Conservation (phyloP, 2,888 invertebrate species). For the Agrenia bidenticulata region DNA sequence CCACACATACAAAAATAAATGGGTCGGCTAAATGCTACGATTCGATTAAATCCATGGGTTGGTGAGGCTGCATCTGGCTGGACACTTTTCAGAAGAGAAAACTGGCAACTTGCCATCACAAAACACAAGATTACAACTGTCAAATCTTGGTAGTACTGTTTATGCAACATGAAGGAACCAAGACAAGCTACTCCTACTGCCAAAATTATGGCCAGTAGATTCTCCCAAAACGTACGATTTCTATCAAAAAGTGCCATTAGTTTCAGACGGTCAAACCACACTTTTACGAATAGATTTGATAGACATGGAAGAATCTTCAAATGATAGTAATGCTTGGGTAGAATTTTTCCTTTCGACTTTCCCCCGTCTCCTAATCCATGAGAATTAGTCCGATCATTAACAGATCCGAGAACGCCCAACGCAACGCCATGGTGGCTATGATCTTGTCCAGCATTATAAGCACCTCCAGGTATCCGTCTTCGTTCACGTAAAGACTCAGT, state of each 20-base stretch:
- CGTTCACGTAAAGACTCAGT: slow-evolving; percentile 51
- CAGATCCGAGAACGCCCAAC: slow-evolving; percentile 24
- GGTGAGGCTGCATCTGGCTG: slow-evolving; percentile 99
- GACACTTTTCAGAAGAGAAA: slow-evolving; percentile 89
- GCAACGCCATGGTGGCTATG: slow-evolving; percentile 2
- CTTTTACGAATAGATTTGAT: slow-evolving; percentile 64
- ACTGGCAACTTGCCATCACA: slow-evolving; percentile 94
- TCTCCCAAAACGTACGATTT: slow-evolving; percentile 80
- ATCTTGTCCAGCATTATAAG: slow-evolving; percentile 27
- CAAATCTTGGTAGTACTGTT: slow-evolving; percentile 86
- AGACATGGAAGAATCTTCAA: slow-evolving; percentile 46
- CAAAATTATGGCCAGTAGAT: slow-evolving; percentile 75
- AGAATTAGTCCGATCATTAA: slow-evolving; percentile 22
- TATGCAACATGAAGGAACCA: slow-evolving; percentile 78
- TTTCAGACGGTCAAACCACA: slow-evolving; percentile 88
- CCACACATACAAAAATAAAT: slow-evolving; percentile 88
- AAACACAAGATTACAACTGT: slow-evolving; percentile 93
- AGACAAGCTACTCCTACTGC: slow-evolving; percentile 82
- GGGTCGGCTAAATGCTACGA: slow-evolving; percentile 89
- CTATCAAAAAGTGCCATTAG: slow-evolving; percentile 89
- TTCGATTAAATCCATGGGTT: slow-evolving; percentile 94
- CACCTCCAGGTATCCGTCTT: slow-evolving; percentile 36
- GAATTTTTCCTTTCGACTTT: slow-evolving; percentile 37
- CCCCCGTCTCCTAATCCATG: slow-evolving; percentile 5
- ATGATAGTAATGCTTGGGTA: slow-evolving; percentile 45